Conservation (phyloP, 2,888 invertebrate genomes). For the Melitaea athalia region DNA sequence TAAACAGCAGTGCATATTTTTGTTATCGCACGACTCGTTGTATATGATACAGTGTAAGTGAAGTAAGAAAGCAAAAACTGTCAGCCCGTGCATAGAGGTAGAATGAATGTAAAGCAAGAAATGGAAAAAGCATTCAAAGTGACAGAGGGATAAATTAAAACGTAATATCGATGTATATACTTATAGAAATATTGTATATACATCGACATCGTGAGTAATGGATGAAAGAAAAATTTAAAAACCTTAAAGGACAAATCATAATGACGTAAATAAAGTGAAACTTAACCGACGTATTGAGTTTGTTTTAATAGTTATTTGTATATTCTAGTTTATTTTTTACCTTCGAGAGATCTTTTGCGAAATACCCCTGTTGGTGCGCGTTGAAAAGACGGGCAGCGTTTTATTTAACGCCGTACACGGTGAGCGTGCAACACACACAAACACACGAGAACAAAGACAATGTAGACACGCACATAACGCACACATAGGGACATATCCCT, state of each 20-base stretch:
- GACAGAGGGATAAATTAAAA: constrained; percentile 66
- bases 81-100: constrained; percentile 81
- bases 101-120: constrained; percentile 78
- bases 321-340: constrained; percentile 85
- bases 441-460: constrained; percentile 83
- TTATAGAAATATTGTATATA: constrained; percentile 57
- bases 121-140: constrained; percentile 74
- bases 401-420: constrained; percentile 80
- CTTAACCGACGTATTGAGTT: constrained; percentile 65
- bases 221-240: constrained; percentile 58
- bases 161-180: constrained; percentile 66
- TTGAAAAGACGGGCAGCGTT: constrained; percentile 76
- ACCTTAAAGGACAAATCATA: constrained; percentile 59
- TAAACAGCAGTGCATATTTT: constrained; percentile 71
- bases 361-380: constrained; percentile 90
- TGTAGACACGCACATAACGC: constrained; percentile 82
- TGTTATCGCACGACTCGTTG: constrained; percentile 63
- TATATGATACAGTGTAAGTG: constrained; percentile 79
- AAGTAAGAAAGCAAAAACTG: constrained; percentile 71
- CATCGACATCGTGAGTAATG: constrained; percentile 67
- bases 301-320: constrained; percentile 63
- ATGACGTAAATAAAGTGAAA: constrained; percentile 62
- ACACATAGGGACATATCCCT: constrained; percentile 73
- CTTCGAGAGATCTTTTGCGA: constrained; percentile 98
- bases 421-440: constrained; percentile 84